Evolutionary conservation across 2,888 invertebrate genomes (phyloP), one percentile per base, ranked within the genome.

Genomic region (Cheilosia scutellata): DNA sequence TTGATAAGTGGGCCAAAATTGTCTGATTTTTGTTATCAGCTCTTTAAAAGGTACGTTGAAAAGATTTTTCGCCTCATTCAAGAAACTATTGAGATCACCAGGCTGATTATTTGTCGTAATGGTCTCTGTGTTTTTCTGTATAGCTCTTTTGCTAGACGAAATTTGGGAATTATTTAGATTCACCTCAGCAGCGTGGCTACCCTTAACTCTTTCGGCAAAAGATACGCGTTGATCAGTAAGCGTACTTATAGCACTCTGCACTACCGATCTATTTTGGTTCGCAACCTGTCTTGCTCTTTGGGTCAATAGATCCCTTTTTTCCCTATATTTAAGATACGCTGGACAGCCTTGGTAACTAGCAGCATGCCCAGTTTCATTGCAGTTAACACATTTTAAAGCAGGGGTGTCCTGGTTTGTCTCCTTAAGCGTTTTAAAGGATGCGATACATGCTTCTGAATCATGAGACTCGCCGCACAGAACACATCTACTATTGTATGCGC

Each of bases 1-100:
- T 51, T 70, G 55, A 27, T 68, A 44, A 16, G 5, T 68, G 2
- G 55, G 55, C 68, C 68, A 68, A 33, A 68, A 68, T 47, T 68
- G 57, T 11, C 57, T 53, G 16, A 55, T 55, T 44, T 53, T 68
- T n/a, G 27, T n/a, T 9, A 55, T n/a, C 6, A 68, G 42, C 0
- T 68, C 42, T 42, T 42, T 11, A 42, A 53, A 55, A 2, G 31
- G 16, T 16, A 68, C 27, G 11, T 68, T 55, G 27, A 55, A 53
- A 4, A 55, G 16, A 20, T 20, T 20, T 20, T 20, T 20, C 20
- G n/a, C 40, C 29, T 11, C 25, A 53, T n/a, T 16, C 0, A 4
- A 27, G 13, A 31, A 3, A 20, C 16, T 11, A 55, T 40, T 40
- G 40, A 5, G 20, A 20, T 20, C 20, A 20, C 20, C 20, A 55